These are phyloP conservation scores for Rhea americana DNA, from an alignment of 2,113 vertebrate species.

Conservation along the genomic window DNA sequence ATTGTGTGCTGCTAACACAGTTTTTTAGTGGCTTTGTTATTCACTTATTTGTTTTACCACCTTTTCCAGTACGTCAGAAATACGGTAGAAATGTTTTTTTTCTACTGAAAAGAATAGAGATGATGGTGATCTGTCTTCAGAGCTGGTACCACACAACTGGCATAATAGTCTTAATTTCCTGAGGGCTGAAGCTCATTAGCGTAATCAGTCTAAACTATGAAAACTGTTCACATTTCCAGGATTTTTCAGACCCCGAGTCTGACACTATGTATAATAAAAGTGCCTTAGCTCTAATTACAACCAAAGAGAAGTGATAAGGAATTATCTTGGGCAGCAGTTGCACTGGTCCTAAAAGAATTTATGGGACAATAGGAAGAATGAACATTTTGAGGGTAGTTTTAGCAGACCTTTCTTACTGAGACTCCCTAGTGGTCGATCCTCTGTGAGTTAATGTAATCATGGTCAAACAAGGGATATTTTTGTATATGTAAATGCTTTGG, in stretches of 20 bases:
- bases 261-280: neutral
- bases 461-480: slow-evolving; percentile 44
- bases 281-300: neutral
- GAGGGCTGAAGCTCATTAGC: neutral
- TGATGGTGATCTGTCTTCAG: neutral
- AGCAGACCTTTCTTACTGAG: slow-evolving; percentile 22
- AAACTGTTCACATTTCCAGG: neutral
- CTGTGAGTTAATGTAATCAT: slow-evolving; percentile 13
- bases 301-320: neutral
- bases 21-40: neutral
- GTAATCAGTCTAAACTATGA: neutral
- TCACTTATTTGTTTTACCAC: neutral
- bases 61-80: neutral
- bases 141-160: neutral
- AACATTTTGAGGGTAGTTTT: neutral
- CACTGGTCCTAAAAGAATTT: neutral
- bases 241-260: neutral
- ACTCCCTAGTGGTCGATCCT: neutral
- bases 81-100: neutral
- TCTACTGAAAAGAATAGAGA: neutral
- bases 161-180: neutral
- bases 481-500: slow-evolving; percentile 62
- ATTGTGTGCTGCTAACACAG: neutral
- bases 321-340: neutral
- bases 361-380: neutral